Base-by-base conservation (phyloP, 2,888 invertebrate genomes). In the Scaptomyza reducta region DNA sequence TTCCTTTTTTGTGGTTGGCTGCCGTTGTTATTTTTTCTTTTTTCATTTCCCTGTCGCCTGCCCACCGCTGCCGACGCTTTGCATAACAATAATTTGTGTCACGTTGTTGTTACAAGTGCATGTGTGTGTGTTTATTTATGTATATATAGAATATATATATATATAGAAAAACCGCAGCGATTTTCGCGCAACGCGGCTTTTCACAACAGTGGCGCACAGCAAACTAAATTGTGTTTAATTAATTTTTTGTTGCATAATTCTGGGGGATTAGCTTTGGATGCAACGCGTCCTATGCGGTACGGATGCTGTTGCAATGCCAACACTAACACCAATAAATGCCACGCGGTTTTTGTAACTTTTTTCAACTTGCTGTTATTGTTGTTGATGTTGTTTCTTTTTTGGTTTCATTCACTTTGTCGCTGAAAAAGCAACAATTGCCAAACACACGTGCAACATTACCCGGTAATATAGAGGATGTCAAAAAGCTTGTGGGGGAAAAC, bases 241-340 rank as follows among this genome's bases (percentile, higher is more conserved):
- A 82, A 82, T 82, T 85, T 85, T 82, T 85, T 82, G 83, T 82
- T 82, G 83, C 83, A 82, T 85, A 82, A 82, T 82, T 82, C 86
- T 70, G 54, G 55, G 72, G 78, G 82, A 81, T 81, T 82, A 75
- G 77, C 80, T 76, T 75, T 61, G 56, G 54, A 62, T 79, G 72
- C 59, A 45, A 42, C 64, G 55, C 63, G 54, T 71, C 61, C 56
- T 38, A 44, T 67, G 73, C 54, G 64, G 49, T 47, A 49, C 51
- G 40, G 54, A 40, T 59, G 61, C 71, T 59, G 63, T 70, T 59
- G 67, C 74, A 69, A 40, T 62, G 57, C 13, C 56, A 63, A 35
- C 63, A 57, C 55, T 38, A 66, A 59, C 56, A 64, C 64, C 62
- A 74, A 74, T 61, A 70, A 74, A 83, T 71, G 68, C 68, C 72